phyloP scores from a whole-genome alignment of 2,797 vertebrate genomes.

The Hydrocynus forskahlii region DNA sequence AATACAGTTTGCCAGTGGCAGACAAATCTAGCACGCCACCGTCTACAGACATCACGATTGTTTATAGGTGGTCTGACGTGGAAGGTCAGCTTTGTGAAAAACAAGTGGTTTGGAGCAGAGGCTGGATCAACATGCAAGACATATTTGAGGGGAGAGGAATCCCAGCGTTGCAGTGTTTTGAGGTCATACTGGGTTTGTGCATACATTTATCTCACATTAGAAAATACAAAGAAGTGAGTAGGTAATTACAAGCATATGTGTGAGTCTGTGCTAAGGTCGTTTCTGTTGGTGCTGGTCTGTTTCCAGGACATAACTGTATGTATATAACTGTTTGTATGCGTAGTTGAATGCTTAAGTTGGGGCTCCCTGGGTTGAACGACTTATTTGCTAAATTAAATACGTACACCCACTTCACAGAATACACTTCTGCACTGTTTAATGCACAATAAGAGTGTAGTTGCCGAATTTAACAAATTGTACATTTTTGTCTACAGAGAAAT shows the following conservation, averaged over 20 bases:
- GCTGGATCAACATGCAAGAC: background rate
- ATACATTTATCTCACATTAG: background rate
- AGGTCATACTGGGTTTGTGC: slow-evolving; percentile 6
- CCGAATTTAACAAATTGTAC: too few species aligned
- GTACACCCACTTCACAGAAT: too few species aligned
- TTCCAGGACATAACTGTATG: background rate
- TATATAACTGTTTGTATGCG: too few species aligned
- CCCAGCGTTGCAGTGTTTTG: background rate
- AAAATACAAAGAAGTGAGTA: background rate
- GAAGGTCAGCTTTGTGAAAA: slow-evolving; percentile 1
- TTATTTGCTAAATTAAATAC: too few species aligned
- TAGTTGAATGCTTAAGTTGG: too few species aligned
- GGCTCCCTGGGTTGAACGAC: too few species aligned
- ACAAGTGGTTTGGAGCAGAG: background rate
- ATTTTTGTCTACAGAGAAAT: too few species aligned
- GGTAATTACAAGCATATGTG: slow-evolving; percentile 14
- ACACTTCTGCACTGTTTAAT: too few species aligned
- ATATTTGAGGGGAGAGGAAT: background rate
- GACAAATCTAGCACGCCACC: background rate
- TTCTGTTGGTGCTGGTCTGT: background rate
- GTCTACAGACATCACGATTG: background rate
- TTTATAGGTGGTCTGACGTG: background rate
- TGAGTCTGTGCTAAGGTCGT: background rate
- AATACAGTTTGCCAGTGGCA: background rate
- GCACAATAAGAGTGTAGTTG: too few species aligned